Conservation (phyloP, 2,113 vertebrate species). For the Mastomys natalensis region DNA sequence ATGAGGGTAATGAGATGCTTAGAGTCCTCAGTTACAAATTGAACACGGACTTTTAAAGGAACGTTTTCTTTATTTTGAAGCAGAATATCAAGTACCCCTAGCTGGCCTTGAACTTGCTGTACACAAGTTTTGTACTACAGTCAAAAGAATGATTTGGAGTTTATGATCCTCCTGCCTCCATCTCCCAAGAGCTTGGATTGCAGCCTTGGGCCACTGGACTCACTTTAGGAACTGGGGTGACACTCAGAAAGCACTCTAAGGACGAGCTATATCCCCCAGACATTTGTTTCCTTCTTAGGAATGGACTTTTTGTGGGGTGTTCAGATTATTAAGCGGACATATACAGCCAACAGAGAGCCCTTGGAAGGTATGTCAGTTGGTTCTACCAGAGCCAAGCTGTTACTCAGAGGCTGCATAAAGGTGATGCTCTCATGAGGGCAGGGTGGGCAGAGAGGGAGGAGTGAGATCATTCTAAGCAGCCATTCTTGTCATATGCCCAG, state of each 20-base stretch:
- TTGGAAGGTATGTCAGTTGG: not conserved
- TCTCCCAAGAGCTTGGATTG: not conserved
- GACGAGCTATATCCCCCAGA: not conserved
- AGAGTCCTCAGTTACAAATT: not conserved
- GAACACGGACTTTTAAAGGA: not conserved
- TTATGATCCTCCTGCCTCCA: not conserved
- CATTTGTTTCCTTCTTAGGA: not conserved
- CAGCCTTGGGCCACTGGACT: not conserved
- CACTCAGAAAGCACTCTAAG: not conserved
- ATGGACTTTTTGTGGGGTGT: not conserved
- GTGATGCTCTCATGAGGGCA: not conserved
- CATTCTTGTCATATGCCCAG: not conserved
- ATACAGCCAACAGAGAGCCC: not conserved
- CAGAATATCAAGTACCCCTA: not conserved
- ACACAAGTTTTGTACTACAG: no score
- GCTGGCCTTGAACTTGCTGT: not conserved
- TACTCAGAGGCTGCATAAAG: not conserved
- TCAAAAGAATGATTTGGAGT: not conserved
- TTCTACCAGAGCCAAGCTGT: not conserved
- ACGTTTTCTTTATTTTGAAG: not conserved
- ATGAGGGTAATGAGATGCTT: not conserved
- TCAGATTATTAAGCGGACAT: conserved; percentile 10
- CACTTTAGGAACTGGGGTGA: not conserved
- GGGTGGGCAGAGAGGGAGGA: not conserved
- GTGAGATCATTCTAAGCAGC: not conserved